Evolutionary conservation across 2,113 vertebrate genomes (phyloP).

Genomic region (Numenius arquata): DNA sequence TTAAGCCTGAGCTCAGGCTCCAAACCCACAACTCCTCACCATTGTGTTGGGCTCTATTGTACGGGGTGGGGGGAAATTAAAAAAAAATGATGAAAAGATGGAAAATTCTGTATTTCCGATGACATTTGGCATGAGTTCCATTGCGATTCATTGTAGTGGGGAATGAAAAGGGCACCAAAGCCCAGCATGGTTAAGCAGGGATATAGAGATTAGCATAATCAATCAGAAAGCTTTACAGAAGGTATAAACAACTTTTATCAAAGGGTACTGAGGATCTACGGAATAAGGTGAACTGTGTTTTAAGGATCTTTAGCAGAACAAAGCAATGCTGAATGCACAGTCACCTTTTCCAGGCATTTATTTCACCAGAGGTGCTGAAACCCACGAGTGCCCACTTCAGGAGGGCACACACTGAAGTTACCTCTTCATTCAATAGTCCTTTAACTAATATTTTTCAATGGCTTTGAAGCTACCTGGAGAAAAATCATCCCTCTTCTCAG

Average conservation of each 20-base stretch:
- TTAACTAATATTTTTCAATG: background rate
- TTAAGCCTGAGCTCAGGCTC: background rate
- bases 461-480: background rate
- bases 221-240: background rate
- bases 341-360: no score
- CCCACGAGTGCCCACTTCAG: rapidly evolving
- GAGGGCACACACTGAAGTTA: background rate
- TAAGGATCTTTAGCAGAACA: background rate
- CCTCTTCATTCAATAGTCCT: background rate
- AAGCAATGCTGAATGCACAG: background rate
- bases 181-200: background rate
- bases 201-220: background rate
- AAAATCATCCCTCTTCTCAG: background rate
- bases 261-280: background rate
- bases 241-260: background rate
- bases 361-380: no score
- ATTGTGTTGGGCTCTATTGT: rapidly evolving
- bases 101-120: background rate
- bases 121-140: background rate
- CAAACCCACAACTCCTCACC: background rate
- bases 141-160: background rate
- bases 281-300: background rate
- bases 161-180: slow-evolving; percentile 21
- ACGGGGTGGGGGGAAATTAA: rapidly evolving
- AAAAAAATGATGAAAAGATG: background rate